Evolutionary conservation across 1,140 invertebrate species (phyloP).

Genomic region (Propsilocerus akamusi): DNA sequence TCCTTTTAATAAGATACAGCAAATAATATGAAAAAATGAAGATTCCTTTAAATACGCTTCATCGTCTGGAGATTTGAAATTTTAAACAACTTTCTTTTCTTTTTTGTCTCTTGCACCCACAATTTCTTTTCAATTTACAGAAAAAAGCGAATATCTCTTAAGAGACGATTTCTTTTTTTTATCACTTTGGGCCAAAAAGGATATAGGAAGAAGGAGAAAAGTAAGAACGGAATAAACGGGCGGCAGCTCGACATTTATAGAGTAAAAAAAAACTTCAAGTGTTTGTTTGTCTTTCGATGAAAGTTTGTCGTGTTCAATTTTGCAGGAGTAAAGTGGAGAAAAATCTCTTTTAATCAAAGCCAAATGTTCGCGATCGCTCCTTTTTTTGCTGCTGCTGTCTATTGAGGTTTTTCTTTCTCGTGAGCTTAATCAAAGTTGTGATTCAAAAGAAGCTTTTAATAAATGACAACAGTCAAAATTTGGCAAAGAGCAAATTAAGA

Average conservation of each 20-base stretch:
- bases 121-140: neutral
- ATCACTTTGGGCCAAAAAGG: neutral
- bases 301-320: neutral
- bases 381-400: too few relatives aligned
- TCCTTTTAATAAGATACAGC: neutral
- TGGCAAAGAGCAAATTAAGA: too few relatives aligned
- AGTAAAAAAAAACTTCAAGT: neutral
- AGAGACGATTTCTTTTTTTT: slow-evolving; percentile 1
- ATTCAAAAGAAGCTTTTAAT: too few relatives aligned
- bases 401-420: too few relatives aligned
- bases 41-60: neutral
- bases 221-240: neutral
- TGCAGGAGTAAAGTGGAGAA: too few relatives aligned
- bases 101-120: too few relatives aligned
- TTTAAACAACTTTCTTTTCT: neutral
- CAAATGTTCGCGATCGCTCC: too few relatives aligned
- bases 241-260: neutral
- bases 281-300: slow-evolving; percentile 1
- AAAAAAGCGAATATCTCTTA: neutral
- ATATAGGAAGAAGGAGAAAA: neutral
- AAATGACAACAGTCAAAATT: too few relatives aligned
- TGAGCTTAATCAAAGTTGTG: too few relatives aligned
- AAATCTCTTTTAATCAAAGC: too few relatives aligned
- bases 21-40: neutral
- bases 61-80: neutral